These are phyloP conservation scores for Baronia brevicornis DNA, from an alignment of 2,888 invertebrate genomes.

Conservation along the genomic window DNA sequence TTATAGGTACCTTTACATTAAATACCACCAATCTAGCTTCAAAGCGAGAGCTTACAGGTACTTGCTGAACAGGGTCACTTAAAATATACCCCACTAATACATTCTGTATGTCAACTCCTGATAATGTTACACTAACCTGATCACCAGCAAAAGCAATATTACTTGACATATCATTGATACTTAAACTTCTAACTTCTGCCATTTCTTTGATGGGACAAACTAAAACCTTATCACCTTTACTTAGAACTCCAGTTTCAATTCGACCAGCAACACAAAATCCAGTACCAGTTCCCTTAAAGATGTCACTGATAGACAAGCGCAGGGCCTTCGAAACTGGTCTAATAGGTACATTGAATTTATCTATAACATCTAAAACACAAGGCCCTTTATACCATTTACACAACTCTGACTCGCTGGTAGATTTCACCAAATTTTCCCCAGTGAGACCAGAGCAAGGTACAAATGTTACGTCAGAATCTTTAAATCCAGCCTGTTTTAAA, in stretches of 20 bases:
- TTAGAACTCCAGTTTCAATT: constrained; percentile 92
- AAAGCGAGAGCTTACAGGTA: constrained; percentile 87
- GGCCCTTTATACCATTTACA: constrained; percentile 89
- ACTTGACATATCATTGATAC: constrained; percentile 82
- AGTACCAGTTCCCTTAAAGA: constrained; percentile 94
- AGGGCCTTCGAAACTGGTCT: constrained; percentile 92
- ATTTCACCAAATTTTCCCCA: constrained; percentile 90
- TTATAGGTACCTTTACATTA: constrained; percentile 92
- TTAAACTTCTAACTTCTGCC: constrained; percentile 85
- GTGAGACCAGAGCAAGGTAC: constrained; percentile 98
- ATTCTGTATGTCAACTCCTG: constrained; percentile 89
- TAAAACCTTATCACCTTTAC: constrained; percentile 89
- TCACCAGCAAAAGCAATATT: constrained; percentile 95
- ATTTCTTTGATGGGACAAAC: constrained; percentile 90
- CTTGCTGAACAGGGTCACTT: constrained; percentile 86
- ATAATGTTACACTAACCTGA: constrained; percentile 87
- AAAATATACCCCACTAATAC: constrained; percentile 91
- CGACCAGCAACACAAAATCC: constrained; percentile 93
- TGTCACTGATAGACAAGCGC: constrained; percentile 94
- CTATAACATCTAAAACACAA: constrained; percentile 89
- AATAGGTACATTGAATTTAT: constrained; percentile 90
- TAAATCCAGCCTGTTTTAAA: constrained; percentile 93
- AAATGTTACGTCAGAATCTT: constrained; percentile 89
- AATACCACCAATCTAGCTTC: constrained; percentile 96
- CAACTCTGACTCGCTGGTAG: constrained; percentile 78